Conservation (phyloP, 2,888 invertebrate species). For the Spilosoma lubricipeda region DNA sequence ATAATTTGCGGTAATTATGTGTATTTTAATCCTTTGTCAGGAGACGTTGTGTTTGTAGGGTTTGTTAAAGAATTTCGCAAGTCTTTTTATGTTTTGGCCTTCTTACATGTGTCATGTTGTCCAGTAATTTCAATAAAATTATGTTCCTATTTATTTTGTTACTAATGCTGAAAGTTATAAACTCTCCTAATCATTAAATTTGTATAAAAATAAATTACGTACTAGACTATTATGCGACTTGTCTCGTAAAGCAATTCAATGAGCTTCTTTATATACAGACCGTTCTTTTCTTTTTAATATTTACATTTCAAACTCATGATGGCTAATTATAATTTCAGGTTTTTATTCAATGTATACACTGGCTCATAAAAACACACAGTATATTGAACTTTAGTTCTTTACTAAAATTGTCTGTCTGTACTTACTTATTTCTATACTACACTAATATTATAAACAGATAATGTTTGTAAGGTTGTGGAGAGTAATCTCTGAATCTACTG, state of each 20-base stretch:
- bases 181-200: background rate
- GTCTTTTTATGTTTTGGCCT: constrained; percentile 15
- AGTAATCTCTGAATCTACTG: too few relatives aligned
- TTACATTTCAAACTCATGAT: background rate
- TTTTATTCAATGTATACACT: background rate
- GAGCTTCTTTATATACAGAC: background rate
- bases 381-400: background rate
- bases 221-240: too few relatives aligned
- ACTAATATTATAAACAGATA: background rate
- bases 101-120: background rate
- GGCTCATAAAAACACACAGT: background rate
- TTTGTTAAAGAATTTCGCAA: constrained; percentile 42
- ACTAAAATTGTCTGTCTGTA: background rate
- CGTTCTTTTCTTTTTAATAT: background rate
- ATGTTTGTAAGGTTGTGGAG: too few relatives aligned
- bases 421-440: background rate
- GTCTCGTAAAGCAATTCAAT: too few relatives aligned
- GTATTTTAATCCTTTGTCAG: constrained; percentile 56
- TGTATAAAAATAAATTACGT: background rate
- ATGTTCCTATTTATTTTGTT: background rate
- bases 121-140: background rate
- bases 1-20: constrained; percentile 75
- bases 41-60: constrained; percentile 27
- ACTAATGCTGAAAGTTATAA: background rate
- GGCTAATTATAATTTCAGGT: background rate